Base-by-base conservation (phyloP, 2,888 invertebrate species). In the Rotaria magnacalcarata region DNA sequence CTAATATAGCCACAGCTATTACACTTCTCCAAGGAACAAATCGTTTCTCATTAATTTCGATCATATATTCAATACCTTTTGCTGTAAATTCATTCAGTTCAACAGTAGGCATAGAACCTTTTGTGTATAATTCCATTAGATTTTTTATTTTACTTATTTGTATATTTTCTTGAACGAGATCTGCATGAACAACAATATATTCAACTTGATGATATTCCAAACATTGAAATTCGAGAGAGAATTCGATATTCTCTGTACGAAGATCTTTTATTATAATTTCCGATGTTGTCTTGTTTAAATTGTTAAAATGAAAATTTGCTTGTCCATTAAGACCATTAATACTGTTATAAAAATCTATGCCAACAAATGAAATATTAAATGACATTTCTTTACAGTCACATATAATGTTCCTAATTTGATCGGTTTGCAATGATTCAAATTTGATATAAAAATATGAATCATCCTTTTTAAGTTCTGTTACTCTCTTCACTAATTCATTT, bases 21-120 rank as follows among this genome's bases (percentile, higher is more conserved):
- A 87, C 58, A 52, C 87, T 87, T 34, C 74, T 16, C 87, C 87
- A 87, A 41, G 87, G 87, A 50, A 87, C 27, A 43, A 87, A 87
- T 24, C 34, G n/a, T 80, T 87, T 87, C 87, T 87, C 87, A 52
- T 41, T 86, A 0, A 87, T 85, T 43, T 85, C 85, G n/a, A 85
- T n/a, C 74, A 85, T 50, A 41, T 85, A 60, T 54, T 85, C 85
- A n/a, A 85, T 54, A 34, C 85, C 85, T 56, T 74, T 67, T 19
- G 47, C 85, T n/a, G 21, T 41, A 43, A 56, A 86, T 50, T 86
- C 84, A 47, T 27, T 41, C 52, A 84, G 34, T 43, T 84, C 84
- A 34, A 58, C 6, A 50, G 21, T 50, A 11, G 84, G 86, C 43
- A 84, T 34, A 47, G 19, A 50, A 52, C 47, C 24, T 50, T 85